These are phyloP conservation scores for Megaleporinus macrocephalus DNA, from an alignment of 2,113 vertebrate species.

Conservation along the genomic window DNA sequence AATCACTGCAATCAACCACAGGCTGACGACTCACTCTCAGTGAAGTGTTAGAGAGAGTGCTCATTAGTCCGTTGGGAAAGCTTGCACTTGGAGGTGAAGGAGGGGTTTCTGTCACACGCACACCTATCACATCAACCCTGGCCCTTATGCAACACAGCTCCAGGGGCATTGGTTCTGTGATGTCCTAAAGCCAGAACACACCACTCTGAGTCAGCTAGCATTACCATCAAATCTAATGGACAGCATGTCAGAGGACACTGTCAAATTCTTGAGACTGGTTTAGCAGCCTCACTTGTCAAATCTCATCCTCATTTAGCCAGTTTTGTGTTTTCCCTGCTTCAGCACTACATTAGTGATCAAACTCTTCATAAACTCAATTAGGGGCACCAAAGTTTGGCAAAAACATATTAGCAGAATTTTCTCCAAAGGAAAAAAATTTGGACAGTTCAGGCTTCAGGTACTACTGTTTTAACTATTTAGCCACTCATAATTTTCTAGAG, in stretches of 20 bases:
- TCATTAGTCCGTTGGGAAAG: constrained; percentile 55
- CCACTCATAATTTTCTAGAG: no score
- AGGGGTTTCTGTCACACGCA: constrained; percentile 61
- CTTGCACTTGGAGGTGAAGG: constrained; percentile 33
- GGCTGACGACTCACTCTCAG: constrained; percentile 24
- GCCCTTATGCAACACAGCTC: constrained; percentile 63
- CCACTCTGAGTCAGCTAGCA: constrained; percentile 3
- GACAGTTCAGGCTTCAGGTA: no score
- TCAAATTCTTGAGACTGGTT: no score
- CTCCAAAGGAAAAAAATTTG: no score
- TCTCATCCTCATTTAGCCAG: neutral
- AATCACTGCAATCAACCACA: constrained; percentile 60
- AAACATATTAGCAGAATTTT: no score
- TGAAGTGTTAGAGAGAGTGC: constrained; percentile 53
- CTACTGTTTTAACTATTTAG: no score
- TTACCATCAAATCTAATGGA: neutral
- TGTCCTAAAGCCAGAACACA: constrained; percentile 27
- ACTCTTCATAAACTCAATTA: no score
- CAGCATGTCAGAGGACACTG: neutral
- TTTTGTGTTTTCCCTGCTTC: neutral
- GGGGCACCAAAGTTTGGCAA: no score
- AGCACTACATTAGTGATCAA: no score
- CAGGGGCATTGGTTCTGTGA: constrained; percentile 50
- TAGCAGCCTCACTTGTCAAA: neutral
- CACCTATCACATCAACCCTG: constrained; percentile 60